phyloP scores from a whole-genome alignment of 2,797 vertebrate genomes.

The Typhlichthys subterraneus region DNA sequence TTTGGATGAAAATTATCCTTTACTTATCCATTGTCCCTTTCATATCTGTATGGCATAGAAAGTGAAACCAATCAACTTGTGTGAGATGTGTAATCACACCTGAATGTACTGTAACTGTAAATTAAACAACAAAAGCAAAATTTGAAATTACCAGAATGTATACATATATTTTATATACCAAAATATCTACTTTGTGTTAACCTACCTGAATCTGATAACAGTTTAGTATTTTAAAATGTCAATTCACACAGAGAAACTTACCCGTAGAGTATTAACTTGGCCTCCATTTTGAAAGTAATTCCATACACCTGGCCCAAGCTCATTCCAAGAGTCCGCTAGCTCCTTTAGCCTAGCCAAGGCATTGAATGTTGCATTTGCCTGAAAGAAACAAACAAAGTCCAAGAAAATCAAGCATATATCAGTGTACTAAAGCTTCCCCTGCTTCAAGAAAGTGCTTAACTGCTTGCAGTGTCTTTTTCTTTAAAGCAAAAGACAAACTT shows the following conservation, averaged over 20 bases:
- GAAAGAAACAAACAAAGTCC: slow-evolving; percentile 26
- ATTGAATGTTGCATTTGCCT: slow-evolving; percentile 92
- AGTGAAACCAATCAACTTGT: slow-evolving; percentile 48
- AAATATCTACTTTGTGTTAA: too few species aligned
- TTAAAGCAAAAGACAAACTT: slow-evolving; percentile 28
- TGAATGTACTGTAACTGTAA: slow-evolving; percentile 4
- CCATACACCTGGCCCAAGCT: slow-evolving; percentile 85
- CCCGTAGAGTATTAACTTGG: slow-evolving; percentile 86
- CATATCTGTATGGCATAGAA: slow-evolving; percentile 46
- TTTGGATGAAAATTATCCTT: slow-evolving; percentile 73
- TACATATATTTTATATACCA: background rate
- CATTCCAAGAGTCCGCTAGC: slow-evolving; percentile 84
- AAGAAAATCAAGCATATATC: slow-evolving; percentile 11
- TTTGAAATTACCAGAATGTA: background rate
- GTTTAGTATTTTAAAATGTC: background rate
- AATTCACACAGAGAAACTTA: slow-evolving; percentile 43
- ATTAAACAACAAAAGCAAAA: too few species aligned
- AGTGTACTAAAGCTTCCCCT: slow-evolving; percentile 13
- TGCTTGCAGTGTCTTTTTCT: slow-evolving; percentile 2
- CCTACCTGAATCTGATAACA: too few species aligned
- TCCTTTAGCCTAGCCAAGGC: slow-evolving; percentile 85
- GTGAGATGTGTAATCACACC: slow-evolving; percentile 32
- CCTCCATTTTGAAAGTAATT: slow-evolving; percentile 83
- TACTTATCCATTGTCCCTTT: slow-evolving; percentile 66
- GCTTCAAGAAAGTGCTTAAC: slow-evolving; percentile 3